Percentiles rank a stretch among this genome's conserved stretches.
phyloP scores from a whole-genome alignment of 2,113 vertebrate genomes.

The Petromus typicus region DNA sequence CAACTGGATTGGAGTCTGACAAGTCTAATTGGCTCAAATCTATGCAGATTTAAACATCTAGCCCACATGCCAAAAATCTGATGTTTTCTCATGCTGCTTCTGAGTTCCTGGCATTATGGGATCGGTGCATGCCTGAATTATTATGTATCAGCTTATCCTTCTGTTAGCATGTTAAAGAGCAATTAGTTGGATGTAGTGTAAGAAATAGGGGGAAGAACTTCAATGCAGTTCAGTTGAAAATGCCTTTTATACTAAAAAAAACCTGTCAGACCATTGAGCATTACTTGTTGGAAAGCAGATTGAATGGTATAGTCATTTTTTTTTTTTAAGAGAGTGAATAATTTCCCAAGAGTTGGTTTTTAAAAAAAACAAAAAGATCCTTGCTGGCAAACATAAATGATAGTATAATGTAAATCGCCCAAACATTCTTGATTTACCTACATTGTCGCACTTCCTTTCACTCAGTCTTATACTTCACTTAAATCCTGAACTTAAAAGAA shows the following conservation, averaged over 20 bases:
- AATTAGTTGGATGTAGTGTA: constrained; percentile 79
- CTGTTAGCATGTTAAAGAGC: constrained; percentile 81
- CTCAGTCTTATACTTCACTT: not conserved
- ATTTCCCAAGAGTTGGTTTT: constrained; percentile 72
- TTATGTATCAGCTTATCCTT: constrained; percentile 73
- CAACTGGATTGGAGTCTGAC: constrained; percentile 81
- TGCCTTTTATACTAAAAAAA: constrained; percentile 79
- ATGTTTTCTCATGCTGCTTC: constrained; percentile 78
- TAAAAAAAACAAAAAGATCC: constrained; percentile 66
- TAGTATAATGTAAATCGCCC: constrained; percentile 75
- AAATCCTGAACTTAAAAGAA: constrained; percentile 55
- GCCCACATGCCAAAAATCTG: constrained; percentile 80
- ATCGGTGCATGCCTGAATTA: constrained; percentile 77
- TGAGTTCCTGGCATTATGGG: constrained; percentile 81
- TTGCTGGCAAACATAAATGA: constrained; percentile 80
- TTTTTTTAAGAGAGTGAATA: constrained; percentile 77
- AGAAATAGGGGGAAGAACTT: constrained; percentile 77
- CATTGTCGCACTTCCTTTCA: constrained; percentile 35
- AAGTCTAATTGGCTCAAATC: constrained; percentile 83
- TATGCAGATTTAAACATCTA: constrained; percentile 83
- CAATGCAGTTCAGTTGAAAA: constrained; percentile 79
- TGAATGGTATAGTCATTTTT: constrained; percentile 76
- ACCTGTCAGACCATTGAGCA: constrained; percentile 74
- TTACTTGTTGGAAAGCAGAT: constrained; percentile 75
- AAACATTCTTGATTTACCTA: constrained; percentile 71